These are phyloP conservation scores for Synanthedon formicaeformis DNA, from an alignment of 2,888 invertebrate genomes.

Conservation along the genomic window DNA sequence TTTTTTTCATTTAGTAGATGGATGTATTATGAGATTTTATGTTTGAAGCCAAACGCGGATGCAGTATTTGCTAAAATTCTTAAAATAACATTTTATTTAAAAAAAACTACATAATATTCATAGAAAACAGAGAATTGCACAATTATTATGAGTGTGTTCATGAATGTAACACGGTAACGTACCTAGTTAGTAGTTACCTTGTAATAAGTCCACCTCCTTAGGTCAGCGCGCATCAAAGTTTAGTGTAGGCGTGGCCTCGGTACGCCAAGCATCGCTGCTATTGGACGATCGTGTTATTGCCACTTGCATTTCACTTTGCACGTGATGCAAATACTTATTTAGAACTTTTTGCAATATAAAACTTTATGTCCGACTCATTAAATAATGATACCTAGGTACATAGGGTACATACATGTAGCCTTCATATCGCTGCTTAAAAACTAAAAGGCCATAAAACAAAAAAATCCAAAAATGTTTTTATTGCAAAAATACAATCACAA, in stretches of 20 bases:
- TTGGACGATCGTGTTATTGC: constrained; percentile 42
- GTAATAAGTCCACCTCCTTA: constrained; percentile 4
- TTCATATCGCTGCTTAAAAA: too few relatives aligned
- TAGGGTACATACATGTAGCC: too few relatives aligned
- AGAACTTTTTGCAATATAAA: not conserved
- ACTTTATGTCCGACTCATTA: too few relatives aligned
- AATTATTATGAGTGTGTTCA: not conserved
- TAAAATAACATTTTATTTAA: too few relatives aligned
- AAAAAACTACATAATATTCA: not conserved
- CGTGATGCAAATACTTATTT: constrained; percentile 30
- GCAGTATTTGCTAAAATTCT: too few relatives aligned
- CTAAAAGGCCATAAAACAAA: too few relatives aligned
- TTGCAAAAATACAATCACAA: too few relatives aligned
- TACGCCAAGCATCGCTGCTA: constrained; percentile 27
- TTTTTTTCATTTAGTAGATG: too few relatives aligned
- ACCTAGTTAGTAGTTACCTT: not conserved
- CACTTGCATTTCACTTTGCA: constrained; percentile 55
- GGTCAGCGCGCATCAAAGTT: constrained; percentile 22
- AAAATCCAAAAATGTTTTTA: too few relatives aligned
- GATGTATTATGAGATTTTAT: too few relatives aligned
- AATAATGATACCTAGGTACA: too few relatives aligned
- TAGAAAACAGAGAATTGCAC: not conserved
- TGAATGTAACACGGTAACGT: not conserved
- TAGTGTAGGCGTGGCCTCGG: constrained; percentile 51
- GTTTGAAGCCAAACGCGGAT: too few relatives aligned